Percentiles rank a stretch among this genome's conserved stretches.
Evolutionary conservation across 2,113 vertebrate genomes (phyloP).

Genomic region (Daphoenositta chrysoptera): DNA sequence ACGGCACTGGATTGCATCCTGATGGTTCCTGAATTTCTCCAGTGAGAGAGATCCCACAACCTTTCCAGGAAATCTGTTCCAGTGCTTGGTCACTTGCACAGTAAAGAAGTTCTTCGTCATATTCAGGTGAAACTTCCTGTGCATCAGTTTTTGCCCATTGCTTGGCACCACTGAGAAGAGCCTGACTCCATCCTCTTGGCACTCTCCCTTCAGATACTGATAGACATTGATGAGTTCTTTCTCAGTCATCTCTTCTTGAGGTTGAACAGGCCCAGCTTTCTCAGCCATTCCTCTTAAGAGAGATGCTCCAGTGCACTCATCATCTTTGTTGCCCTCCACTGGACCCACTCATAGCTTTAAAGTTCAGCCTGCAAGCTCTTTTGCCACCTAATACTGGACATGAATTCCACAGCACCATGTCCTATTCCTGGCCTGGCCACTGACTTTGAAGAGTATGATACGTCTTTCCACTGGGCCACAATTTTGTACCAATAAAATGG

Average conservation of each 20-base stretch:
- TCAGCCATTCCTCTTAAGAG: not conserved
- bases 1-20: not conserved
- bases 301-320: not conserved
- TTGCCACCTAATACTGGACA: not conserved
- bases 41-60: not conserved
- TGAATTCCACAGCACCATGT: not conserved
- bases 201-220: no score
- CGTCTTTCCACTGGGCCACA: not conserved
- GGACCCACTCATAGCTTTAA: not conserved
- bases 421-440: not conserved
- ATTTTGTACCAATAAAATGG: not conserved
- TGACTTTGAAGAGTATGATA: not conserved
- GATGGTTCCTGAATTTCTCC: not conserved
- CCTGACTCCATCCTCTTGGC: not conserved
- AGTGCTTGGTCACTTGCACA: no score
- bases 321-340: not conserved
- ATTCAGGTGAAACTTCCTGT: not conserved
- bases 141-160: not conserved
- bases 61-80: not conserved
- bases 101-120: not conserved
- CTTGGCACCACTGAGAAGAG: fast-evolving
- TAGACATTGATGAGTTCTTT: not conserved
- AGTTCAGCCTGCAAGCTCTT: not conserved
- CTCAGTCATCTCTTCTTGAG: not conserved
- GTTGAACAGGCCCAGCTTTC: not conserved